Percentiles rank a stretch among this genome's conserved stretches.
These are phyloP conservation scores for Lymantria dispar DNA, from an alignment of 2,888 invertebrate genomes.

Conservation along the genomic window DNA sequence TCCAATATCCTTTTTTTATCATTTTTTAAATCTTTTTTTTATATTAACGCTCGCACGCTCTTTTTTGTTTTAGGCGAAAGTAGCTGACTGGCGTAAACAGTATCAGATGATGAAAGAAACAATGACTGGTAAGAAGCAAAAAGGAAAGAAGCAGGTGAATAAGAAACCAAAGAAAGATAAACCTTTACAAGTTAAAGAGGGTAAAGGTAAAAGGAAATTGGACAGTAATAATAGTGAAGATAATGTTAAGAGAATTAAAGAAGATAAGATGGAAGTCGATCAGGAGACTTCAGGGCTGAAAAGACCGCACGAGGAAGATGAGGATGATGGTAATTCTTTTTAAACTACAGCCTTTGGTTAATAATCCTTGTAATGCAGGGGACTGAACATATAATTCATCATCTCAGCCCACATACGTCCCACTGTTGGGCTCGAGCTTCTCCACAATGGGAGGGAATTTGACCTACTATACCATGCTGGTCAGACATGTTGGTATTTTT, in stretches of 20 bases:
- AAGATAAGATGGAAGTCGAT: conserved; percentile 37
- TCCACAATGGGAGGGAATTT: too few relatives aligned
- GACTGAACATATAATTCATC: too few relatives aligned
- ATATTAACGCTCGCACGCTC: too few relatives aligned
- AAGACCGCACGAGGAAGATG: conserved; percentile 51
- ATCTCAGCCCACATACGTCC: too few relatives aligned
- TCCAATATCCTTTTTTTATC: too few relatives aligned
- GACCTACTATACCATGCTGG: too few relatives aligned
- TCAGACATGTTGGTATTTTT: too few relatives aligned
- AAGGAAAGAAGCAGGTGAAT: conserved; percentile 50
- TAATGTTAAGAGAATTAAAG: conserved; percentile 37
- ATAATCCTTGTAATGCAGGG: too few relatives aligned
- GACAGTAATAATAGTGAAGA: conserved; percentile 48
- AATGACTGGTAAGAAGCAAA: conserved; percentile 62
- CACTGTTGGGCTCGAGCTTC: too few relatives aligned
- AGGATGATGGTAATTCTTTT: conserved; percentile 25
- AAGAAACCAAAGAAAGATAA: conserved; percentile 58
- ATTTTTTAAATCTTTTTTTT: too few relatives aligned
- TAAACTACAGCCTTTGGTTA: too few relatives aligned
- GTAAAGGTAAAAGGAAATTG: conserved; percentile 61
- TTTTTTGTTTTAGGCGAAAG: conserved; percentile 46
- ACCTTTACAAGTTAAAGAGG: conserved; percentile 47
- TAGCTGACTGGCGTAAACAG: conserved; percentile 67
- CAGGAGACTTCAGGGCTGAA: conserved; percentile 45
- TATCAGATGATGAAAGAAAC: conserved; percentile 73